Evolutionary conservation across 2,888 invertebrate species (phyloP), one percentile per base, ranked within the genome.

Genomic region (Tribolium freemani): DNA sequence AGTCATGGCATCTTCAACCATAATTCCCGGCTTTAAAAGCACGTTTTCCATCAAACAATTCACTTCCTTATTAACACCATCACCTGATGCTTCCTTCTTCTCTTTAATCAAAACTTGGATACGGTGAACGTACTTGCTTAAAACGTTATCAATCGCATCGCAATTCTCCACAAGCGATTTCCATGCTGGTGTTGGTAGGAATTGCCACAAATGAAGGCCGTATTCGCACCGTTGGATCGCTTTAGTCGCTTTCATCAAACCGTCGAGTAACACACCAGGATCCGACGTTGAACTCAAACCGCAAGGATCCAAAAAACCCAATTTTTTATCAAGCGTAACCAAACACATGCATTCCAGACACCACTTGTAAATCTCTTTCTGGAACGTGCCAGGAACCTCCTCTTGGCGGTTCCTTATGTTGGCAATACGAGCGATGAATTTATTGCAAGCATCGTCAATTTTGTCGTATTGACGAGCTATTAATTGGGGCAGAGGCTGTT

Each of bases 331-430:
- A 76, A 90, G 88, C 69, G 88, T 84, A 20, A 90, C 81, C 5
- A 84, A 79, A 87, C 88, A 89, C 82, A 90, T 88, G 85, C 92
- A 91, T 85, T 93, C 93, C 76, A 93, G 87, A 56, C 90, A 88
- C 93, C 93, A 93, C 81, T 91, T 91, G 78, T 90, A 89, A 21
- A 92, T 82, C 79, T 92, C 91, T 69, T 88, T 88, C 54, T 88
- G 86, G 75, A 92, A 88, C 79, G 90, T 88, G 45, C 86, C 86
- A 0, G 89, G 85, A 50, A 93, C 88, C 84, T 93, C 92, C 67
- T 91, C 90, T 79, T 92, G 92, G 69, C 89, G 87, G 82, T 91
- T 92, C 51, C 91, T 87, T 21, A 89, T 84, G 54, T 85, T 87
- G 72, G 88, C 86, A 57, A 92, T 85, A 80, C 90, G 89, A 45